Percentiles rank a stretch among this genome's conserved stretches.
phyloP scores from a whole-genome alignment of 2,113 vertebrate genomes.

The Pyrgilauda ruficollis region DNA sequence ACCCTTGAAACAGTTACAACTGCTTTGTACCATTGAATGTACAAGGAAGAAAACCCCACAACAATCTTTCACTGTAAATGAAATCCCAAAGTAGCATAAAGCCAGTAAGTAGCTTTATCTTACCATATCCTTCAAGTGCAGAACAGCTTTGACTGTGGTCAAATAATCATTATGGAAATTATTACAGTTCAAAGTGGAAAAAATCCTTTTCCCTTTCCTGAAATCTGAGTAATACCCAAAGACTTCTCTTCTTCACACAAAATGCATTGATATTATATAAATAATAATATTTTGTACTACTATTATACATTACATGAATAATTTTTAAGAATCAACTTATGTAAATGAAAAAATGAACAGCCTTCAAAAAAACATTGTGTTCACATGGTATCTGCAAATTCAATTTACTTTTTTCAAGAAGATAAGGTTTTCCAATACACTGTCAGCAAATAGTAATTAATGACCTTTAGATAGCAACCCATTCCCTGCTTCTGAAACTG shows the following conservation, averaged over 20 bases:
- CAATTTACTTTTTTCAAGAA: neutral
- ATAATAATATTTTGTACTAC: neutral
- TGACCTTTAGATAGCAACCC: constrained; percentile 16
- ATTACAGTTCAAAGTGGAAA: neutral
- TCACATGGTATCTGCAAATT: neutral
- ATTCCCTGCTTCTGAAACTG: constrained; percentile 4
- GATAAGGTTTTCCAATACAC: constrained; percentile 17
- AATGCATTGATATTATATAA: neutral
- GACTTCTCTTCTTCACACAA: neutral
- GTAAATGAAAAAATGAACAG: neutral
- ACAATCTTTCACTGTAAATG: neutral
- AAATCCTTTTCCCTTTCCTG: neutral
- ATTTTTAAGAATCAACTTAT: neutral
- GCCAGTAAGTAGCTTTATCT: neutral
- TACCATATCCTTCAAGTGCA: neutral
- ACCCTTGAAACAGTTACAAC: neutral
- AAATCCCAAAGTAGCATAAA: constrained; percentile 1
- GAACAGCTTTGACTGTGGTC: neutral
- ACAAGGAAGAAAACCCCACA: neutral
- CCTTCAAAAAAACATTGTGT: neutral
- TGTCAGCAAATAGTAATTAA: constrained; percentile 16
- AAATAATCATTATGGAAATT: neutral
- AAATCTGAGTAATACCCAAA: neutral
- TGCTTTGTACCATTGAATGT: neutral
- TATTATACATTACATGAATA: neutral